These are phyloP conservation scores for Magallana angulata DNA, from an alignment of 1,140 invertebrate genomes.

Conservation along the genomic window DNA sequence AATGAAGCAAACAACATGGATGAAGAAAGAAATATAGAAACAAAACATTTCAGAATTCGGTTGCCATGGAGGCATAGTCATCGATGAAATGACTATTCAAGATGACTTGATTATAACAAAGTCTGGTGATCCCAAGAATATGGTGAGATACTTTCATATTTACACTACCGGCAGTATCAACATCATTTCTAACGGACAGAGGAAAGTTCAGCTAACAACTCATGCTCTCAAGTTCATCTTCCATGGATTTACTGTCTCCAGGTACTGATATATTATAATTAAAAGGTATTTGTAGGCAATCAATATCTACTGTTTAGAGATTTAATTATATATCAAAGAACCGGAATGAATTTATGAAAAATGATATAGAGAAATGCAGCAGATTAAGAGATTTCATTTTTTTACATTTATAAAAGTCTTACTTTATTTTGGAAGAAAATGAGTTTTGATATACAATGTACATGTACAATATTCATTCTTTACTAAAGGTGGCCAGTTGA, in stretches of 20 bases:
- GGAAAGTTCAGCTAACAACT: slow-evolving; percentile 51
- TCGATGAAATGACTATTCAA: slow-evolving; percentile 47
- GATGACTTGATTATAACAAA: slow-evolving; percentile 43
- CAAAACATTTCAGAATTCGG: slow-evolving; percentile 46
- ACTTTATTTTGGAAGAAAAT: not conserved
- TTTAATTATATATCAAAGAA: not conserved
- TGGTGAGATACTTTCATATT: slow-evolving; percentile 52
- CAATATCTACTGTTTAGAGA: too few species aligned
- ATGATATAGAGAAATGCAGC: not conserved
- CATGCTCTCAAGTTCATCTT: slow-evolving; percentile 58
- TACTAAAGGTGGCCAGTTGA: slow-evolving; percentile 53
- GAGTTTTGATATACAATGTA: not conserved
- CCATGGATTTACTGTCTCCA: slow-evolving; percentile 54
- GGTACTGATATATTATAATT: slow-evolving; percentile 12
- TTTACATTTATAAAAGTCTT: not conserved
- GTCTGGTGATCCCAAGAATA: slow-evolving; percentile 31
- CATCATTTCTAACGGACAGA: slow-evolving; percentile 40
- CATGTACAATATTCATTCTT: not conserved
- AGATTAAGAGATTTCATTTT: not conserved
- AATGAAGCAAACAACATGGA: slow-evolving; percentile 41
- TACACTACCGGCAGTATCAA: slow-evolving; percentile 48
- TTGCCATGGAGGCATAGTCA: slow-evolving; percentile 32
- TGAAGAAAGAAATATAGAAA: slow-evolving; percentile 42
- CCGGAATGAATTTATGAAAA: slow-evolving; percentile 5
- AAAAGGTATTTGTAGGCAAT: too few species aligned